phyloP scores from a whole-genome alignment of 2,888 invertebrate species.

The Leuctra nigra region DNA sequence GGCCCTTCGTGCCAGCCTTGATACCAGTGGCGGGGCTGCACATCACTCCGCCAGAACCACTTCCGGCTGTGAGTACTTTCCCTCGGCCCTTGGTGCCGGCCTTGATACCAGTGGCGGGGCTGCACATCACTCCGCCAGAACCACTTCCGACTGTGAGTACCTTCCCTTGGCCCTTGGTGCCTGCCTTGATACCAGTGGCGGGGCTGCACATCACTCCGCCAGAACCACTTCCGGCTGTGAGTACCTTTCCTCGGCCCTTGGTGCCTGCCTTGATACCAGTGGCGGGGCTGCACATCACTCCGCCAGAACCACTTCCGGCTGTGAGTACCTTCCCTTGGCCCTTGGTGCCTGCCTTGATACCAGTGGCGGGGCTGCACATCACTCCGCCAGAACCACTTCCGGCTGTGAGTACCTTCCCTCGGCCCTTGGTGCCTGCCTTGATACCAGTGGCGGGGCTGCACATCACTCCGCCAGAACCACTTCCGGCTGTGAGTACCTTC shows the following conservation, averaged over 20 bases:
- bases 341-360: too few species aligned
- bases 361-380: too few species aligned
- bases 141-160: constrained; percentile 39
- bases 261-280: too few species aligned
- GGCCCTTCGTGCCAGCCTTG: constrained; percentile 40
- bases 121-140: constrained; percentile 38
- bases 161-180: constrained; percentile 37
- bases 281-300: too few species aligned
- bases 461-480: too few species aligned
- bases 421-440: too few species aligned
- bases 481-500: too few species aligned
- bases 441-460: too few species aligned
- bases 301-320: too few species aligned
- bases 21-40: constrained; percentile 43
- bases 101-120: constrained; percentile 41
- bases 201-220: constrained; percentile 40
- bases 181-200: constrained; percentile 40
- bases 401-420: too few species aligned
- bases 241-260: neutral
- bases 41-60: constrained; percentile 36
- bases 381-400: too few species aligned
- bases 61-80: constrained; percentile 38
- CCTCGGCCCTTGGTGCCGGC: constrained; percentile 39
- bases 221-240: constrained; percentile 40
- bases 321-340: too few species aligned